Percentiles rank a stretch among this genome's conserved stretches.
These are phyloP conservation scores for Mixornis gularis DNA, from an alignment of 2,113 vertebrate genomes.

Conservation along the genomic window DNA sequence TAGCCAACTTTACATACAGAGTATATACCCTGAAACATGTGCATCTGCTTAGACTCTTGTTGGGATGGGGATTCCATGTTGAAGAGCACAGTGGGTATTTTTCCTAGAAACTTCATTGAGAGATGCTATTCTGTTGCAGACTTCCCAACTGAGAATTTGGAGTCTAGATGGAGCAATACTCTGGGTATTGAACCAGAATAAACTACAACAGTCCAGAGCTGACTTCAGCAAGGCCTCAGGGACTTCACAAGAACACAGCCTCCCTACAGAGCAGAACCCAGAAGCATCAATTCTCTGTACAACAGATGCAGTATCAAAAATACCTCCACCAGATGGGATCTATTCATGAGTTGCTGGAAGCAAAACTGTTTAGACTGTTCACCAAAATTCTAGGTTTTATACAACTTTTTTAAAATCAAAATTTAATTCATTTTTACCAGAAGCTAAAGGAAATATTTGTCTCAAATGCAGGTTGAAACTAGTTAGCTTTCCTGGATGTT, in stretches of 20 bases:
- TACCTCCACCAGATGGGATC: background rate
- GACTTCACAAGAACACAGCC: background rate
- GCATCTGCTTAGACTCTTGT: background rate
- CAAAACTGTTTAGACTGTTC: background rate
- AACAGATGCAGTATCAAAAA: background rate
- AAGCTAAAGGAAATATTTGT: background rate
- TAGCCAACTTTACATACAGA: background rate
- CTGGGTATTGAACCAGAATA: background rate
- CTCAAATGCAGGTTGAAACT: background rate
- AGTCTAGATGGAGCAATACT: background rate
- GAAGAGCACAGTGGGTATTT: background rate
- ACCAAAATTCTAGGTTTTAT: background rate
- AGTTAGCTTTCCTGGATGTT: background rate
- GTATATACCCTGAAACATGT: background rate
- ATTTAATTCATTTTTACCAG: background rate
- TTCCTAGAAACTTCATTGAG: background rate
- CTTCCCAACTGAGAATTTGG: background rate
- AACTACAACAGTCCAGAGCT: background rate
- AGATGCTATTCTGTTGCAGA: background rate
- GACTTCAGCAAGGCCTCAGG: background rate
- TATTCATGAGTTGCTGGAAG: background rate
- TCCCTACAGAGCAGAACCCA: background rate
- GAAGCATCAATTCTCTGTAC: background rate
- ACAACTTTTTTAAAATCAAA: background rate
- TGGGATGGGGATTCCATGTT: background rate